Conservation (phyloP, 2,797 vertebrate species). For the Morus bassanus region DNA sequence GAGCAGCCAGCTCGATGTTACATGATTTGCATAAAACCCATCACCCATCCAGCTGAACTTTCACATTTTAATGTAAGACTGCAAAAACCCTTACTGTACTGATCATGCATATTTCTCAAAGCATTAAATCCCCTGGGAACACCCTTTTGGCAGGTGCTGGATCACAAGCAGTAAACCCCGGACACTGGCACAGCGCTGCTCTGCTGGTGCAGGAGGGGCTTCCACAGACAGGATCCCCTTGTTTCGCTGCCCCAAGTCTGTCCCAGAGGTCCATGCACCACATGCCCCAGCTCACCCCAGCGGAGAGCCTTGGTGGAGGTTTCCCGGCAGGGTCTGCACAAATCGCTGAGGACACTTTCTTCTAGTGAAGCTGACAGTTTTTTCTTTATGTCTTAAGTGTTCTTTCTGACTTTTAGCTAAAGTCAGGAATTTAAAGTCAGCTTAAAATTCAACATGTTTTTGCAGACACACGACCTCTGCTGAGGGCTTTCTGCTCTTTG, state of each 20-base stretch:
- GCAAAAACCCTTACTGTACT: slow-evolving; percentile 6
- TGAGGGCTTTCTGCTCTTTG: neutral
- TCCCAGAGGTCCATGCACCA: fast-evolving
- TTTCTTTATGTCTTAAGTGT: neutral
- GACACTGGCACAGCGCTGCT: fast-evolving
- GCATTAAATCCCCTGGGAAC: neutral
- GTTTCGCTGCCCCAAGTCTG: fast-evolving
- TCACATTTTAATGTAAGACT: slow-evolving; percentile 22
- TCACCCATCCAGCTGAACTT: slow-evolving; percentile 11
- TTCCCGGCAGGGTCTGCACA: neutral
- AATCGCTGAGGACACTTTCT: fast-evolving
- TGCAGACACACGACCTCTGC: neutral
- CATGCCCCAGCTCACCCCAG: neutral
- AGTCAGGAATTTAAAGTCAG: neutral
- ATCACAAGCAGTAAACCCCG: fast-evolving
- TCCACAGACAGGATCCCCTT: fast-evolving
- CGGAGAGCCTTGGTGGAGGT: fast-evolving
- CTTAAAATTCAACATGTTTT: neutral
- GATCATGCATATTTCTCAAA: slow-evolving; percentile 24
- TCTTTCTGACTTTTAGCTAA: neutral
- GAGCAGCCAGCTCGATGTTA: neutral
- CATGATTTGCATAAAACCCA: slow-evolving; percentile 35
- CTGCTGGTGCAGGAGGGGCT: fast-evolving
- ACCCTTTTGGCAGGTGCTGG: fast-evolving
- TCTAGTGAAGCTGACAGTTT: neutral